Base-by-base conservation (phyloP, 2,888 invertebrate genomes). In the Heliconius erato region DNA sequence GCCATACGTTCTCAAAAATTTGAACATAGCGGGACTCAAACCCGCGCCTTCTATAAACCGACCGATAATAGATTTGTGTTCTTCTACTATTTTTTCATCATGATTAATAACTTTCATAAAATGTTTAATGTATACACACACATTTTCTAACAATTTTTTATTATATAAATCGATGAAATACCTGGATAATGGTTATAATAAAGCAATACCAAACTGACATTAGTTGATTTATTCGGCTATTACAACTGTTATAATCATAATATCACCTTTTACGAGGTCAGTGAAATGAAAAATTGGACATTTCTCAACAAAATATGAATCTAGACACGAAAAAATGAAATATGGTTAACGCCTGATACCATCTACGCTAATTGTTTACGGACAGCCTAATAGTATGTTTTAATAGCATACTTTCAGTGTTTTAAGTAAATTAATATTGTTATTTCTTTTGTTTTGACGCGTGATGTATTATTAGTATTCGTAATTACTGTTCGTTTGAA, bases 301-400 rank as follows among this genome's bases (percentile, higher is more conserved):
- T 68, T 79, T 14, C 71, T 63, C 77, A 80, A 82, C 54, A 82
- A 76, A 74, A 82, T 76, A 82, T 74, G 67, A 74, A 82, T 79
- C 74, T 68, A 79, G 69, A 82, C 79, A 85, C 87, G 86, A 84
- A 87, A 87, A 89, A 88, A 90, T 93, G 92, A 92, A 88, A 92
- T 91, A 93, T 92, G 90, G 87, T 89, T 83, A 84, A 85, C 87
- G 86, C 86, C 89, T 85, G 90, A 90, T 90, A 91, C 88, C 89
- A 94, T 94, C 93, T 89, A 86, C 88, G 87, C 88, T 93, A 93
- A 93, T 94, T 92, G 92, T 93, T 93, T 91, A 91, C 89, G 90
- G 68, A 89, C 87, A 89, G 89, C 89, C 79, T 83, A 82, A 80
- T 74, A 80, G 74, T 68, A 74, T 67, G 40, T 54, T 68, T 49